Evolutionary conservation across 2,888 invertebrate species (phyloP), one percentile per base, ranked within the genome.

Genomic region (Coelinius sp.): DNA sequence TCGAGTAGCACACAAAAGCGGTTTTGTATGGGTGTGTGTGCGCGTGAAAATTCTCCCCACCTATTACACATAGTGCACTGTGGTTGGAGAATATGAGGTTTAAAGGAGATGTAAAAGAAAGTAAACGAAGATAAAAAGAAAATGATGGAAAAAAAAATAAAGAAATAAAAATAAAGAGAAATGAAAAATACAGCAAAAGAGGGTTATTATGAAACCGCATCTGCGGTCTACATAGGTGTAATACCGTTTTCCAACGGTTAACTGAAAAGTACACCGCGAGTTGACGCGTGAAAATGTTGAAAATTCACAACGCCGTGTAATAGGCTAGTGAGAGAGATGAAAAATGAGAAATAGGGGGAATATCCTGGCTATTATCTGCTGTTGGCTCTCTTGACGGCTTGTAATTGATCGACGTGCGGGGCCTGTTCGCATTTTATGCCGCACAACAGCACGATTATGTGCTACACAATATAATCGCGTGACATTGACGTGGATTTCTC

Each of bases 391-490:
- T 22, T 20, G 41, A 59, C 59, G 59, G 59, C 31, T 59, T 59
- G 67, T 71, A 71, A 71, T 71, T 71, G 71, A 71, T 71, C 63
- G 71, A 71, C 67, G 59, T 24, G 59, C 66, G 49, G 41, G 66
- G 24, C 59, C 67, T 35, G 38, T 35, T 56, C 38, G 65, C 41
- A 59, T 64, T 70, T 52, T 49, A 63, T 27, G 41, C 17, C 27
- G 56, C 62, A 68, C 53, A 24, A 70, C 65, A 46, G 31, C 44
- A 46, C 71, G 35, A 68, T 68, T 68, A 68, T 68, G 44, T 71
- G 44, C 69, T 69, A 63, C 27, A 44, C 41, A 63, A 63, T 62
- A 62, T 35, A 69, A 69, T 62, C 27, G 31, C 46, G 20, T 69
- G 62, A 49, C 31, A 46, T 69, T 63, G 62, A 69, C 49, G 49